These are phyloP conservation scores for Strigamia maritima DNA, from an alignment of 2,888 invertebrate genomes.

Conservation along the genomic window DNA sequence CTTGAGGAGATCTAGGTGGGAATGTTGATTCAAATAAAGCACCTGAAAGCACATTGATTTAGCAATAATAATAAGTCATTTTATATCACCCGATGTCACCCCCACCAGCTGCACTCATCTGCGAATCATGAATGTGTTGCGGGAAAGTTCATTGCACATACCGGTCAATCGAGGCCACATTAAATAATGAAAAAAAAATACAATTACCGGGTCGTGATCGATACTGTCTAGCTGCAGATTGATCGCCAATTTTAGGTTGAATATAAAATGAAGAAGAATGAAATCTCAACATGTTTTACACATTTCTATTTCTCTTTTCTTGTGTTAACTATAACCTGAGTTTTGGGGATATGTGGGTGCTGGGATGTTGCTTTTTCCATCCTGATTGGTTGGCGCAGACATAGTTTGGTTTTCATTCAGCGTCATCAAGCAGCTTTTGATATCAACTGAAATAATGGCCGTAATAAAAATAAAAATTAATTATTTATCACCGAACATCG, in stretches of 20 bases:
- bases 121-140: not conserved
- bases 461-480: constrained; percentile 12
- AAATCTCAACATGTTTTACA: not conserved
- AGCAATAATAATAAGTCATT: not conserved
- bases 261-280: not conserved
- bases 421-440: not conserved
- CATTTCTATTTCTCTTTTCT: not conserved
- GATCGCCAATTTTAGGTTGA: not conserved
- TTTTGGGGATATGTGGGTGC: not conserved
- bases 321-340: not conserved
- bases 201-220: not conserved
- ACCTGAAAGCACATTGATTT: not conserved
- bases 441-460: not conserved
- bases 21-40: not conserved
- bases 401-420: not conserved
- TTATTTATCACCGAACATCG: not conserved
- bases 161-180: not conserved
- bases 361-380: not conserved
- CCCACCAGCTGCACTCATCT: not conserved
- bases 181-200: not conserved
- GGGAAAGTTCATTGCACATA: constrained; percentile 1
- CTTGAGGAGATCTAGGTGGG: not conserved
- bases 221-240: not conserved
- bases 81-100: not conserved
- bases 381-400: not conserved